Conservation (phyloP, 2,113 vertebrate species). For the Bungarus multicinctus region DNA sequence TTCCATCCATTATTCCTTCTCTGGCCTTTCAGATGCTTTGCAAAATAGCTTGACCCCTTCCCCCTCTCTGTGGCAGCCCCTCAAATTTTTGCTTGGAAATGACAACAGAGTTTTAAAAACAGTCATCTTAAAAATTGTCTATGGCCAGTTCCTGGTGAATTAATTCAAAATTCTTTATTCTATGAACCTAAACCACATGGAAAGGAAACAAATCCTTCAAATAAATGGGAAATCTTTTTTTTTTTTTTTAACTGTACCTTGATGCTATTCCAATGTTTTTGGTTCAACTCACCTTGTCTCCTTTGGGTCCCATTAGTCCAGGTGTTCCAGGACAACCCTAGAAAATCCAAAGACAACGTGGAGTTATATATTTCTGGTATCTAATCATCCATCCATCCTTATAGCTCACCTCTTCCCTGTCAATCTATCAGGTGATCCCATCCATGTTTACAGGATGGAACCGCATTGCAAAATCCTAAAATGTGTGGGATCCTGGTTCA, state of each 20-base stretch:
- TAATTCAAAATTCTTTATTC: not conserved
- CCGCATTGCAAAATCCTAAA: not conserved
- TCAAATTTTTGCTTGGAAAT: no score
- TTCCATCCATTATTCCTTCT: no score
- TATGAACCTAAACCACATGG: not conserved
- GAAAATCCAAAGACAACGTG: constrained; percentile 19
- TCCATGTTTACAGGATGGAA: not conserved
- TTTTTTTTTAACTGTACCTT: no score
- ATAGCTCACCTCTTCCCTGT: not conserved
- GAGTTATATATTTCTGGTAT: not conserved
- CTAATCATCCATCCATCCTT: not conserved
- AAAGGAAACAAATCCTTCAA: not conserved
- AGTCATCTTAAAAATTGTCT: not conserved
- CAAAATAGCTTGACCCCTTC: no score
- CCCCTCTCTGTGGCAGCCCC: no score
- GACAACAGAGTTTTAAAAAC: no score
- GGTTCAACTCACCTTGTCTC: constrained; percentile 75
- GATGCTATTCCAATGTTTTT: not conserved
- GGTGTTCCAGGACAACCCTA: constrained; percentile 80
- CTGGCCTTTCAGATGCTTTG: no score
- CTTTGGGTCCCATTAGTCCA: constrained; percentile 80
- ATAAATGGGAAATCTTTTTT: not conserved
- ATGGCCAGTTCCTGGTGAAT: not conserved
- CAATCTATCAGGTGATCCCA: not conserved
- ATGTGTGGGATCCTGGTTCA: not conserved